These are phyloP conservation scores for Campylorhamphus procurvoides DNA, from an alignment of 2,113 vertebrate species.

Conservation along the genomic window DNA sequence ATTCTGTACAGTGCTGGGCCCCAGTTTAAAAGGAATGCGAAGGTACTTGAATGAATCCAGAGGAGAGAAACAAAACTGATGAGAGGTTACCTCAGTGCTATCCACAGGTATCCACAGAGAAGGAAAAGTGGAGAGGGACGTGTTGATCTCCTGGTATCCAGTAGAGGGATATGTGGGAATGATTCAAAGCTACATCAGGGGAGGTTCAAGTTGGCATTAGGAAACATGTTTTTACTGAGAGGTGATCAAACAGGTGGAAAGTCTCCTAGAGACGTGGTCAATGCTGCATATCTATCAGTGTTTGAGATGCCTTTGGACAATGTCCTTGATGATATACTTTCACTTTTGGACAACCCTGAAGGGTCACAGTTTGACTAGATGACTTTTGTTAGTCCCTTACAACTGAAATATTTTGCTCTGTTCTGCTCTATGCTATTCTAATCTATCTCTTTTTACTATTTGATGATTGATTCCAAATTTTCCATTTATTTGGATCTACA, in stretches of 20 bases:
- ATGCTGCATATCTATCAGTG: neutral
- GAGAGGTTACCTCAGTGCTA: neutral
- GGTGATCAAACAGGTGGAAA: fast-evolving
- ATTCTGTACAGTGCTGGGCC: neutral
- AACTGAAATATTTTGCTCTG: neutral
- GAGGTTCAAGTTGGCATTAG: neutral
- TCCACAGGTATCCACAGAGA: neutral
- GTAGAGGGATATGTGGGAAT: fast-evolving
- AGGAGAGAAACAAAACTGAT: neutral
- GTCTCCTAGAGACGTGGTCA: neutral
- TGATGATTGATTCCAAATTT: neutral
- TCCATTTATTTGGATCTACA: neutral
- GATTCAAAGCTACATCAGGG: neutral
- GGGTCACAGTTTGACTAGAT: neutral
- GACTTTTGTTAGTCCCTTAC: neutral
- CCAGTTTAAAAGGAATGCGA: neutral
- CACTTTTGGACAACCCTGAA: neutral
- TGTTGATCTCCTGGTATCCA: neutral
- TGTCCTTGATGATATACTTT: neutral
- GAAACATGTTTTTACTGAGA: neutral
- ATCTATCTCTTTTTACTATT: neutral
- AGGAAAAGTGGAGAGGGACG: neutral
- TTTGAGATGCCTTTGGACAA: neutral
- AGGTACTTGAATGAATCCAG: neutral
- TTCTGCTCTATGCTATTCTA: neutral